Conservation (phyloP, 1,140 invertebrate genomes). For the Sarcophaga bullata region DNA sequence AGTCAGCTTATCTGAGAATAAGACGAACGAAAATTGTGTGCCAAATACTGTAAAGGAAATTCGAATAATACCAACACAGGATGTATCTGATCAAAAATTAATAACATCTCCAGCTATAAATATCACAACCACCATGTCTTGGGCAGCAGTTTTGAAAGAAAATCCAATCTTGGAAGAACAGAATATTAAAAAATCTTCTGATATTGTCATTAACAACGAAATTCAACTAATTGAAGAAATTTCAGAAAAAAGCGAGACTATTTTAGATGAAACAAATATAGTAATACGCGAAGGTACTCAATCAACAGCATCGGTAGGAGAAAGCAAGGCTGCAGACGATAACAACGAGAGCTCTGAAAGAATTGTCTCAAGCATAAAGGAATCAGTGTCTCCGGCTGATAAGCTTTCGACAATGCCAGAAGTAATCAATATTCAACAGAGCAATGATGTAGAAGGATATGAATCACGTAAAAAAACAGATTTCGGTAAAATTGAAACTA, state of each 20-base stretch:
- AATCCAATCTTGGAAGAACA: background rate
- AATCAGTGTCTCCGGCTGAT: too few species aligned
- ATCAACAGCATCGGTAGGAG: too few species aligned
- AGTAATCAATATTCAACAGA: too few species aligned
- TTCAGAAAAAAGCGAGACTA: background rate
- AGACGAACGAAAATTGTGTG: background rate
- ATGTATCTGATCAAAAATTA: background rate
- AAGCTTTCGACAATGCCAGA: too few species aligned
- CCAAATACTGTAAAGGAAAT: background rate
- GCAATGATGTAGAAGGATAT: too few species aligned
- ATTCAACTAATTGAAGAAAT: background rate
- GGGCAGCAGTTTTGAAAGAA: conserved; percentile 1
- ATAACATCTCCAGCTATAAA: background rate
- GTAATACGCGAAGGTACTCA: too few species aligned
- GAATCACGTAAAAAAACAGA: too few species aligned
- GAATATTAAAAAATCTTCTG: background rate
- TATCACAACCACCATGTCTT: background rate
- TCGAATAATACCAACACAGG: background rate
- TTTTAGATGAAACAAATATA: too few species aligned
- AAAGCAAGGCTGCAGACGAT: too few species aligned
- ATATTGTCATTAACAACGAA: background rate
- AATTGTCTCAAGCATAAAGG: too few species aligned
- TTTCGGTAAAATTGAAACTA: too few species aligned
- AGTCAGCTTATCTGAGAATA: background rate
- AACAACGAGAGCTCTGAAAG: too few species aligned